Evolutionary conservation across 2,113 vertebrate species (phyloP).

Genomic region (Nannospalax galili): DNA sequence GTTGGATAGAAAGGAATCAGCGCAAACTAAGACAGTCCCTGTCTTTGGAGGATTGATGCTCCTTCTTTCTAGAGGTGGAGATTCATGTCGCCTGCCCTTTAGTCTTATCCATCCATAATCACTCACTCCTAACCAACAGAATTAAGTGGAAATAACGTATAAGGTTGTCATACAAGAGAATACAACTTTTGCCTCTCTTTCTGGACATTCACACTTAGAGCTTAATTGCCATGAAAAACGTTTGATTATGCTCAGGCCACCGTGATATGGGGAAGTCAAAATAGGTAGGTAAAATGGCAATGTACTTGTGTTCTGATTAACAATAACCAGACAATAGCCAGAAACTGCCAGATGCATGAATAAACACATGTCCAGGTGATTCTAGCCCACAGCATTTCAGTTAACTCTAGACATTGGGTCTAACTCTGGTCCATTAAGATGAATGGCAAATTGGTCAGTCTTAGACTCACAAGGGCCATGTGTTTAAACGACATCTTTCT

Average conservation of each 20-base stretch:
- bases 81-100: not conserved
- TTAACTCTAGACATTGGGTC: not conserved
- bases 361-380: not conserved
- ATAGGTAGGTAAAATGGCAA: not conserved
- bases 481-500: conserved; percentile 1
- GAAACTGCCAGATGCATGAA: not conserved
- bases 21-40: not conserved
- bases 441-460: not conserved
- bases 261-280: not conserved
- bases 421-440: not conserved
- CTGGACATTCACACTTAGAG: not conserved
- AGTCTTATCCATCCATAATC: not conserved
- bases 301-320: not conserved
- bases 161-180: conserved; percentile 28
- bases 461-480: not conserved
- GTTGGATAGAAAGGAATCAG: not conserved
- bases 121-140: not conserved
- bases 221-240: not conserved
- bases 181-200: not conserved
- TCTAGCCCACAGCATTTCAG: not conserved
- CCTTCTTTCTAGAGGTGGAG: not conserved
- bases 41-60: not conserved
- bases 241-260: not conserved
- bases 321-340: not conserved
- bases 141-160: not conserved